Conservation (phyloP, 2,888 invertebrate genomes). For the Leptinotarsa juncta region DNA sequence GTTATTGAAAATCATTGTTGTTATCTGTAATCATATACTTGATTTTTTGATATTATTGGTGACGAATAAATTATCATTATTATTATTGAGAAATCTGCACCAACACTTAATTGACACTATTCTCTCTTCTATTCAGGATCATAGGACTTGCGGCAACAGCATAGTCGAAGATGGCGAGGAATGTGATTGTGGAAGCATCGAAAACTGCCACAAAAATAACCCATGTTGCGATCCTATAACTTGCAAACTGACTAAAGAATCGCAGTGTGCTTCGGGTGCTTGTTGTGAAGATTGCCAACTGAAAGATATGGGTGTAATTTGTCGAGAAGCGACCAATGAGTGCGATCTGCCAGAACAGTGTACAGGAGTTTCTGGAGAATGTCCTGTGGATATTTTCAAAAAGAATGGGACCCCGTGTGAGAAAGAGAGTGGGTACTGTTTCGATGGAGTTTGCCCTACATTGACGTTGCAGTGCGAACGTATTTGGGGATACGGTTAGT, state of each 20-base stretch:
- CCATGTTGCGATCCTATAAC: conserved; percentile 98
- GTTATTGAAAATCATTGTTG: too few relatives aligned
- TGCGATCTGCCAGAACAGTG: conserved; percentile 97
- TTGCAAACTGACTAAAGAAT: conserved; percentile 92
- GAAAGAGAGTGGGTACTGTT: conserved; percentile 82
- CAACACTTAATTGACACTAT: neutral
- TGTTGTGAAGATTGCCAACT: conserved; percentile 94
- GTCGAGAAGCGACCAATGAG: conserved; percentile 88
- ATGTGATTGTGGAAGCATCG: conserved; percentile 95
- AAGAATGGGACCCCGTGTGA: conserved; percentile 93
- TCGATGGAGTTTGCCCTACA: conserved; percentile 92
- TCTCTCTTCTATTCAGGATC: conserved; percentile 47
- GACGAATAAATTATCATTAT: neutral
- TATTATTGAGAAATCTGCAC: neutral
- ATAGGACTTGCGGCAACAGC: conserved; percentile 91
- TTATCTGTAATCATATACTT: too few relatives aligned
- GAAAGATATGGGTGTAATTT: conserved; percentile 76
- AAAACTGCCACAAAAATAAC: conserved; percentile 87
- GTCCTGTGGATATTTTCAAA: conserved; percentile 89
- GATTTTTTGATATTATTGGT: too few relatives aligned
- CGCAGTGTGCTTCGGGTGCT: conserved; percentile 92
- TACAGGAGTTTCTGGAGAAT: conserved; percentile 88
- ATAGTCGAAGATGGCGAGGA: conserved; percentile 95
- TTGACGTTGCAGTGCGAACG: conserved; percentile 88
- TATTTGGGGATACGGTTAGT: conserved; percentile 87